Conservation (phyloP, 2,113 vertebrate genomes). For the Cinclus cinclus region DNA sequence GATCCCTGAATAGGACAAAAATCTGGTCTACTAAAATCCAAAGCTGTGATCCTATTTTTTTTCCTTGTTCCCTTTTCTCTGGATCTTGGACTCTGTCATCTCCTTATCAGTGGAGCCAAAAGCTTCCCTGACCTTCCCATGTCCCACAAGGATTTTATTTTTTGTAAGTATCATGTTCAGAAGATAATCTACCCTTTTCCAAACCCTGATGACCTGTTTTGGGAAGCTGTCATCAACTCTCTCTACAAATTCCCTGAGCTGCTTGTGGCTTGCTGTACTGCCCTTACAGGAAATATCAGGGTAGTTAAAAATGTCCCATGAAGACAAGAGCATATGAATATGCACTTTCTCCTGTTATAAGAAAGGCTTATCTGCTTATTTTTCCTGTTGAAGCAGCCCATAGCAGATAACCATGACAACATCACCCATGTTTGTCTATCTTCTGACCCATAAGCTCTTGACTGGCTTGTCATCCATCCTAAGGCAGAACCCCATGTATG, state of each 20-base stretch:
- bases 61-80: background rate
- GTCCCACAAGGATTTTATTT: background rate
- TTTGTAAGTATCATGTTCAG: background rate
- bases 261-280: background rate
- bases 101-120: background rate
- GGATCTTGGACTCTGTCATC: background rate
- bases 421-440: background rate
- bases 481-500: background rate
- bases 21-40: background rate
- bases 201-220: background rate
- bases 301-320: background rate
- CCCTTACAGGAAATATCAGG: background rate
- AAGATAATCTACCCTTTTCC: background rate
- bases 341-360: background rate
- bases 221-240: background rate
- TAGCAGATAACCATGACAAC: background rate
- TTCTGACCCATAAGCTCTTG: background rate
- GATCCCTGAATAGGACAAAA: background rate
- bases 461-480: background rate
- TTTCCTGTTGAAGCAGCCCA: background rate
- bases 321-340: background rate
- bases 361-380: background rate
- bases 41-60: background rate
- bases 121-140: background rate
- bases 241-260: background rate